Base-by-base conservation (phyloP, 2,113 vertebrate species). In the Eonycteris spelaea region DNA sequence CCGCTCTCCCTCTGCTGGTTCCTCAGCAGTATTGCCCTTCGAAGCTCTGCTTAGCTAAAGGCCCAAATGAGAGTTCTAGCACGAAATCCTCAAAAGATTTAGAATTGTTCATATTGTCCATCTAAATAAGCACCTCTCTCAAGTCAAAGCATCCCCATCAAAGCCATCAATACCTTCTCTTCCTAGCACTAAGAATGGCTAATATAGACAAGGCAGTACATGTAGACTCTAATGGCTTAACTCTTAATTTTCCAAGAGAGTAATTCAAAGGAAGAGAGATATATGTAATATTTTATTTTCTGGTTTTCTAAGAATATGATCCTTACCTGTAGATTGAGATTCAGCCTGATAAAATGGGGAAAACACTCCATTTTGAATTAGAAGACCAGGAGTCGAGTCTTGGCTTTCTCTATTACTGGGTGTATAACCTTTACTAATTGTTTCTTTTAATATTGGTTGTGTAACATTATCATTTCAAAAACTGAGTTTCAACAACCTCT, bases 1-100 rank as follows among this genome's bases (percentile, higher is more conserved):
- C 55, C 26, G 92, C 22, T 90, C 97, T 77, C 97, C 97, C 97
- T 95, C 98, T 98, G 95, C 97, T 98, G 98, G 97, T 40, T 92
- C 22, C 45, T 1, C 18, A 0, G 26, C 1, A 89, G 87, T 82
- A 98, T 40, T 80, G 90, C 95, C 65, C 71, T 80, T 83, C 57
- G 40, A 43, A 53, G 7, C 6, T 43, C 40, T 48, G 51, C 51
- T 51, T 51, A 48, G 28, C 16, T 11, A 70, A 77, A 92, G 45
- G 15, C 33, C 59, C 19, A 40, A 55, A 84, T 3, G 14, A 94
- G n/a, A 43, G 26, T 61, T 82, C 38, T 87, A 59, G 43, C 74
- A 80, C 1, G 10, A 2, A 94, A 78, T 78, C 13, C 21, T n/a
- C 28, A 45, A 91, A 87, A 43, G 63, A 78, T 8, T 86, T 53